Conservation (phyloP, 23 tunicate genomes). For the Ascidia mentula region DNA sequence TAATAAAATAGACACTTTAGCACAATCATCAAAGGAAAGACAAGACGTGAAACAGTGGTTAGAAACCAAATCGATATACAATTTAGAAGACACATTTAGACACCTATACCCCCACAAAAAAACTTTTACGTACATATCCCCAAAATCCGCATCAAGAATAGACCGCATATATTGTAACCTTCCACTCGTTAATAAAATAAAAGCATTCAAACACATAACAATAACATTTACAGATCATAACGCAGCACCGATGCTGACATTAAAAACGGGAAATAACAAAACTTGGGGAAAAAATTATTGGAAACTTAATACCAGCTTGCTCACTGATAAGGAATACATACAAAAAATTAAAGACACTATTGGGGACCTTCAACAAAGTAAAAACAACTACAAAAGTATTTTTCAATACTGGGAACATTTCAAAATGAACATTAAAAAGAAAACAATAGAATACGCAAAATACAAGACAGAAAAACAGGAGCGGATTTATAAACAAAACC, state of each 20-base stretch:
- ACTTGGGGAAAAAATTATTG: constrained; percentile 9
- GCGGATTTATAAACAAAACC: not conserved
- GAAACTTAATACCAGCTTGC: not conserved
- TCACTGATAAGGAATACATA: not conserved
- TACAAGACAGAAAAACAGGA: not conserved
- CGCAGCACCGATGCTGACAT: not conserved
- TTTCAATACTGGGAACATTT: not conserved
- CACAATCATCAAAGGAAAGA: not conserved
- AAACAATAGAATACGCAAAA: not conserved
- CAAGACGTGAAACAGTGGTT: not conserved
- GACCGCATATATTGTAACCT: constrained; percentile 15
- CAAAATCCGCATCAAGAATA: constrained; percentile 5
- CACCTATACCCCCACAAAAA: not conserved
- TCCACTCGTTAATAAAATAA: not conserved
- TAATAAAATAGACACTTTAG: not conserved
- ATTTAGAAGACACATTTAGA: not conserved
- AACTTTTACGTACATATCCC: constrained; percentile 7
- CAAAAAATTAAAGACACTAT: not conserved
- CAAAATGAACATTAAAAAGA: constrained; percentile 1
- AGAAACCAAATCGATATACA: not conserved
- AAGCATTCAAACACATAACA: not conserved
- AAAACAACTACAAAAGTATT: not conserved
- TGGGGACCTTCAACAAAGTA: not conserved
- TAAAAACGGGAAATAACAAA: not conserved
- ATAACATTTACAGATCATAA: constrained; percentile 1